Percentiles rank a stretch among this genome's conserved stretches.
These are phyloP conservation scores for Lasioglossum albipes DNA, from an alignment of 1,140 invertebrate species.

Conservation along the genomic window DNA sequence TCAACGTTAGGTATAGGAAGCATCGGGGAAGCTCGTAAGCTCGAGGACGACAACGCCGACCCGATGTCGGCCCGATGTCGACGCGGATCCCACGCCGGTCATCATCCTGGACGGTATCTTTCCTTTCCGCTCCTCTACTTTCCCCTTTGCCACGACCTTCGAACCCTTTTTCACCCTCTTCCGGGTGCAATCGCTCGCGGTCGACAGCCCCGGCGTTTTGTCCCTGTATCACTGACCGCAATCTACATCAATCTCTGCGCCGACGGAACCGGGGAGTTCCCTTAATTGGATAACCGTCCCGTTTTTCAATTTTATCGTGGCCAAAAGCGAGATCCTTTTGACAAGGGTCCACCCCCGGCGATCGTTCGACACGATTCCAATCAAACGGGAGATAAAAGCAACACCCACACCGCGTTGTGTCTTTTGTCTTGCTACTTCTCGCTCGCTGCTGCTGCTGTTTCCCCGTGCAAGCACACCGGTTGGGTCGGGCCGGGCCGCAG, in stretches of 20 bases:
- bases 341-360: constrained; percentile 10
- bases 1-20: constrained; percentile 51
- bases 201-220: constrained; percentile 16
- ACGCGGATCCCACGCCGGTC: neutral
- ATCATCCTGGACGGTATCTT: constrained; percentile 12
- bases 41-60: constrained; percentile 25
- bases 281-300: constrained; percentile 53
- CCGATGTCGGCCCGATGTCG: constrained; percentile 1
- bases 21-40: neutral
- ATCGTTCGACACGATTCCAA: constrained; percentile 39
- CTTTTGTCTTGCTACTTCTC: neutral
- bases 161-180: neutral
- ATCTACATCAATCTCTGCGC: constrained; percentile 47
- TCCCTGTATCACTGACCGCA: constrained; percentile 46
- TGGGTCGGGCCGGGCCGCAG: too few species aligned
- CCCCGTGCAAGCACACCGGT: neutral
- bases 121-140: neutral
- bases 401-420: constrained; percentile 4
- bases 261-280: constrained; percentile 43
- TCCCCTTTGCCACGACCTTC: neutral
- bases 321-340: constrained; percentile 39
- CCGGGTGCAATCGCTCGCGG: constrained; percentile 18
- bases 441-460: neutral
- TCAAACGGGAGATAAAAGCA: constrained; percentile 43
- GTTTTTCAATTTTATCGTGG: constrained; percentile 51